Base-by-base conservation (phyloP, 2,888 invertebrate genomes). In the Belgica antarctica region DNA sequence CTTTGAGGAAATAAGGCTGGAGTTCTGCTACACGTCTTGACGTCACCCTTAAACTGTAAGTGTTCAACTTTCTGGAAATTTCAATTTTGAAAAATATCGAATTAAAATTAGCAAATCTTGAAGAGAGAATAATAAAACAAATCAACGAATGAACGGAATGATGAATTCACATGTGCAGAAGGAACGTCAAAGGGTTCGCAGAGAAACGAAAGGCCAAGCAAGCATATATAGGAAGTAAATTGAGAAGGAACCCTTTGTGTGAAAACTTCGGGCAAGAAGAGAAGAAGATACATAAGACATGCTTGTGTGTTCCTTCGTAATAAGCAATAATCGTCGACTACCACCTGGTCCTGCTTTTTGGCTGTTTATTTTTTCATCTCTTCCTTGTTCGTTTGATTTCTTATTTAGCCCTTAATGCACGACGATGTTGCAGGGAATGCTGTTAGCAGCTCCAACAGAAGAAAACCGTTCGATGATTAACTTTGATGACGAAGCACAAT, bases 291-390 rank as follows among this genome's bases (percentile, higher is more conserved):
- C 52, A 52, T 52, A 52, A 52, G 22, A 52, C 57, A 15, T 47
- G 24, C 27, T 59, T 59, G 25, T 59, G 27, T 59, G 59, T 27
- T 59, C 22, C 59, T 22, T 27, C 4, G 27, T 62, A 62, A 70
- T 70, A 70, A 70, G 70, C 59, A 70, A 41, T 70, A 70, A 70
- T 59, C 68, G 57, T 59, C 70, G 70, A 24, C 61, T 70, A 61
- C 61, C 70, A 70, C 70, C 70, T 70, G 70, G 70, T 41, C 66
- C 22, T 52, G n/a, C n/a, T n/a, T n/a, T n/a, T n/a, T n/a, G n/a
- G n/a, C n/a, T n/a, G n/a, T 31, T 28, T 66, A 12, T 66, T 24
- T 62, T 57, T 24, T 19, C 41, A 10, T 68, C 47, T 62, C 24
- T 68, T 31, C 36, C 28, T 68, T 28, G 7, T 22, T 68, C 27